Conservation (phyloP, 1,140 invertebrate genomes). For the Drosophila obscura region DNA sequence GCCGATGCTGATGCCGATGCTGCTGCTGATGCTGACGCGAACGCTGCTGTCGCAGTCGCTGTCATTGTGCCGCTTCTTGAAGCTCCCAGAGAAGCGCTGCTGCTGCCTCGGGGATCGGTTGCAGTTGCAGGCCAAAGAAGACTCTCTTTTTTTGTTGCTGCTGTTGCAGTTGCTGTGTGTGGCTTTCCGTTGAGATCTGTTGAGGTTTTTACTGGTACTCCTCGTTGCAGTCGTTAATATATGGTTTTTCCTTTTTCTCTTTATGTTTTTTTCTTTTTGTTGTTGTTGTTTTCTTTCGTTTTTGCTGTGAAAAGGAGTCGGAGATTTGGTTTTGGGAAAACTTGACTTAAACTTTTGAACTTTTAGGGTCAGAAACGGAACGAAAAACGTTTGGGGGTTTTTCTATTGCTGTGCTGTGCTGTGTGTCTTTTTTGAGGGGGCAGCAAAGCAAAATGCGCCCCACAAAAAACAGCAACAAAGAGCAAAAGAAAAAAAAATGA, state of each 20-base stretch:
- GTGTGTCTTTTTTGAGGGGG: conserved; percentile 4
- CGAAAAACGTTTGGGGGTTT: conserved; percentile 36
- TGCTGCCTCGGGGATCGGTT: conserved; percentile 39
- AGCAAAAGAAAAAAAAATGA: conserved; percentile 39
- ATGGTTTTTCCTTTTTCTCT: conserved; percentile 12
- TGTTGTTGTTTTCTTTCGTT: neutral
- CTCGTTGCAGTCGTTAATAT: conserved; percentile 47
- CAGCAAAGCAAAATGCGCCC: conserved; percentile 49
- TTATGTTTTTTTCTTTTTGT: conserved; percentile 5
- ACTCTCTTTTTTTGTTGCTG: conserved; percentile 23
- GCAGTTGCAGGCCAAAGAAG: conserved; percentile 27
- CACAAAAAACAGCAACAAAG: conserved; percentile 12
- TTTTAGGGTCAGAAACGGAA: conserved; percentile 54
- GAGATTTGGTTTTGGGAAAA: conserved; percentile 17
- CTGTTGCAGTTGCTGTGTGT: neutral
- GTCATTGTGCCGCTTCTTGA: conserved; percentile 48
- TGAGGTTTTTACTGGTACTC: conserved; percentile 14
- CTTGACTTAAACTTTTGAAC: conserved; percentile 53
- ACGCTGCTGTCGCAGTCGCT: conserved; percentile 41
- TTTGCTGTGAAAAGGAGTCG: conserved; percentile 46
- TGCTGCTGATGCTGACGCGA: conserved; percentile 35
- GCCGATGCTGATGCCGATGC: conserved; percentile 33
- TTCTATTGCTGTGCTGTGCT: conserved; percentile 21
- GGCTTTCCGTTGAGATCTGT: neutral
- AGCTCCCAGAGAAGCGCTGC: conserved; percentile 31